A percentile compares a stretch with the other conserved stretches of the same genome.
These are phyloP conservation scores for Calameuta filiformis DNA, from an alignment of 2,888 invertebrate species.

Conservation along the genomic window DNA sequence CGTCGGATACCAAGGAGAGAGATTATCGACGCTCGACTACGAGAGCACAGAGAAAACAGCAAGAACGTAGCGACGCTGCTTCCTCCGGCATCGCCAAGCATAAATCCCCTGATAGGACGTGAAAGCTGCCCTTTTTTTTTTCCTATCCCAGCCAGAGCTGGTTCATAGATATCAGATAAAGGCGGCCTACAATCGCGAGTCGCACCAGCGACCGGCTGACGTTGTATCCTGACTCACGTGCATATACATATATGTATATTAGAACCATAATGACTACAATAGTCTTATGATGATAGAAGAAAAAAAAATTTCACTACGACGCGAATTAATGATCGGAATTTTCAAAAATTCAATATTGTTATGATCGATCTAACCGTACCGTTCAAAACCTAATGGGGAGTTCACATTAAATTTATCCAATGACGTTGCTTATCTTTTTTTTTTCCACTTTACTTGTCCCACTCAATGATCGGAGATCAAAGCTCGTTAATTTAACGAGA, in stretches of 20 bases:
- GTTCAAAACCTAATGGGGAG: neutral
- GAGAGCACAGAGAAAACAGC: conserved; percentile 20
- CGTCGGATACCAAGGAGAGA: neutral
- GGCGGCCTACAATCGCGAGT: conserved; percentile 11
- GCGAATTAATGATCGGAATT: neutral
- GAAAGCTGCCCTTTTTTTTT: conserved; percentile 51
- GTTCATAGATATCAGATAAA: conserved; percentile 44
- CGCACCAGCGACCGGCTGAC: neutral
- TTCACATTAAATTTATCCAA: neutral
- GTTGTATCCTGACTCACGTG: neutral
- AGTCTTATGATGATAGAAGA: neutral
- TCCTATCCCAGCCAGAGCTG: neutral
- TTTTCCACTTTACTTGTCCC: neutral
- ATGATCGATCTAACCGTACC: neutral
- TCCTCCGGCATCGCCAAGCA: conserved; percentile 24
- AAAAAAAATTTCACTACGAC: neutral
- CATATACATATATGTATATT: neutral
- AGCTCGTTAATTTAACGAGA: neutral
- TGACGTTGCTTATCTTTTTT: neutral
- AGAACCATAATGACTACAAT: neutral
- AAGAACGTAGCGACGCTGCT: neutral
- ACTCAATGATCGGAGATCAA: neutral
- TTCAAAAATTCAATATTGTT: neutral
- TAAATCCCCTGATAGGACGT: conserved; percentile 57
- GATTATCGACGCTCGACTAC: neutral